These are phyloP conservation scores for Aphelocoma californica DNA, from an alignment of 2,797 vertebrate genomes.

Conservation along the genomic window DNA sequence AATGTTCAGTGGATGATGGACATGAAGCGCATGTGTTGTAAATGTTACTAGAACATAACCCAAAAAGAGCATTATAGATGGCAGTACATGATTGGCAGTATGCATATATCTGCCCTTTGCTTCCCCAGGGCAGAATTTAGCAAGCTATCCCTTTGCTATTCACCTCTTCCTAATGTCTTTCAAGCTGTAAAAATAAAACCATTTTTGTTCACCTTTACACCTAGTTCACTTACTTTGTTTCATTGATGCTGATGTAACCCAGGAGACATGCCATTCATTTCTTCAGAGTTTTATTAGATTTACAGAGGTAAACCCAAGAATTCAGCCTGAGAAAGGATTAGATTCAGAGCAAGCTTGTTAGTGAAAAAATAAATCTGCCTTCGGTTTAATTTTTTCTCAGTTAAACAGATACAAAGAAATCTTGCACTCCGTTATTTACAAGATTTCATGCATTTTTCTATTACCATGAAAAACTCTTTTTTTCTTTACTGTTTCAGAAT, in stretches of 20 bases:
- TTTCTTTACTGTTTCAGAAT: neutral
- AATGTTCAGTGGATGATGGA: neutral
- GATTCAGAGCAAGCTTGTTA: neutral
- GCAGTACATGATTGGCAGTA: neutral
- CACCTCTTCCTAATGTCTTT: neutral
- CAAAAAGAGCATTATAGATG: neutral
- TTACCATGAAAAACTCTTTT: neutral
- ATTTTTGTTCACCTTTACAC: neutral
- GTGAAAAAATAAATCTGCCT: neutral
- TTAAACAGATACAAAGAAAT: neutral
- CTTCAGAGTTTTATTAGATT: neutral
- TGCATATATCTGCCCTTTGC: neutral
- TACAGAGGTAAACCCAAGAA: neutral
- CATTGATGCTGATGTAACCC: neutral
- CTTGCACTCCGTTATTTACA: neutral
- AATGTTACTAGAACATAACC: neutral
- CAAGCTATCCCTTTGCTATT: neutral
- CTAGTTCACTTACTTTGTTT: neutral
- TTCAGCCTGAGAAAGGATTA: neutral
- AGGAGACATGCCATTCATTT: neutral
- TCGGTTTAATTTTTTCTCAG: neutral
- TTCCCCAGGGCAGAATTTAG: neutral
- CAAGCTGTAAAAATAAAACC: neutral
- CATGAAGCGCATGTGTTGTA: neutral
- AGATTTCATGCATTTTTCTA: neutral